Base-by-base conservation (phyloP, 2,797 vertebrate genomes). In the Eremophila alpestris region DNA sequence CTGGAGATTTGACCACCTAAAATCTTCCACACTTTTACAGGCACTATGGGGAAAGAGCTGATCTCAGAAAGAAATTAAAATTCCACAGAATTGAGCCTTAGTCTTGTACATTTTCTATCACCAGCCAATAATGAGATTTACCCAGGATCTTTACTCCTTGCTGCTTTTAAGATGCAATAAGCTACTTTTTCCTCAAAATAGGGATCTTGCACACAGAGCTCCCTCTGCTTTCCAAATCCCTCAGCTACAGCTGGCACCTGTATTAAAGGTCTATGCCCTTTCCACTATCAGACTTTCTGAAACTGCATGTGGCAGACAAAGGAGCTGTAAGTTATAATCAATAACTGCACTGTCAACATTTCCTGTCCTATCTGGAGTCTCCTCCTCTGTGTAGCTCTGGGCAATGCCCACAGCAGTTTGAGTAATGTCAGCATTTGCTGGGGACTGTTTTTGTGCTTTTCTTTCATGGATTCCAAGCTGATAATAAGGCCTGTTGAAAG, bases 211-310 rank as follows among this genome's bases (percentile, higher is more conserved):
- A 92, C 67, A 43, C 83, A 95, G 92, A 96, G 95, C 95, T 95
- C 94, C 96, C 95, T 94, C 95, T 96, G 90, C 93, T 97, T 96
- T 90, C 92, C 77, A 91, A 88, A 73, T 73, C 51, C 74, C 74
- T 63, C 75, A 82, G 64, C 76, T 95, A 83, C 93, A 97, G 63
- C 55, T 82, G 49, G 27, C 69, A 90, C 83, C 41, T 80, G 27
- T 20, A n/a, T 32, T 71, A 60, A 56, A 86, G 34, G 7, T 67
- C 46, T 45, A 0, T 68, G 26, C 13, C 46, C 49, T 43, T 64
- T 38, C 23, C 21, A 49, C 24, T 46, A 69, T 0, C 10, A 10
- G 7, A 18, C 36, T 45, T 81, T 36, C 26, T 56, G 38, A 30
- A 64, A 59, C 26, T 34, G 36, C 14, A 40, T 7, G 5, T 49